A percentile compares a stretch with the other conserved stretches of the same genome.
These are phyloP conservation scores for Trissolcus japonicus DNA, from an alignment of 2,888 invertebrate species.

Conservation along the genomic window DNA sequence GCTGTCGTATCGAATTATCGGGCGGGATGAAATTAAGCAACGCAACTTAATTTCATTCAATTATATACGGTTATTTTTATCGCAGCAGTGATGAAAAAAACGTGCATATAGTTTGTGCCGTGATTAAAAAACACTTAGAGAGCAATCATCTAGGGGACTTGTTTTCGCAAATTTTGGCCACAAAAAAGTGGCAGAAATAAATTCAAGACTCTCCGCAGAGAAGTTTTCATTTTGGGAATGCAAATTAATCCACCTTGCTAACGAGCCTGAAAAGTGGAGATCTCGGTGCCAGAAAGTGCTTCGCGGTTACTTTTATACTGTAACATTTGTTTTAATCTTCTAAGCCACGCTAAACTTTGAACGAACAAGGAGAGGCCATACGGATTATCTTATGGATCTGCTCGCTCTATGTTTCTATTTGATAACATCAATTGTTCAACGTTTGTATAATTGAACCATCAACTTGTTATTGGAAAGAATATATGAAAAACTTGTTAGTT, in stretches of 20 bases:
- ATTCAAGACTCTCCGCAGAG: background rate
- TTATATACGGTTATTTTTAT: conserved; percentile 30
- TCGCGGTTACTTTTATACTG: conserved; percentile 29
- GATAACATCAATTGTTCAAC: background rate
- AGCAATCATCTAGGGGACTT: background rate
- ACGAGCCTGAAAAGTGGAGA: conserved; percentile 26
- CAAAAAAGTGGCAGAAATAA: too few relatives aligned
- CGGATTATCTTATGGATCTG: too few relatives aligned
- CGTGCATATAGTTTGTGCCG: too few relatives aligned
- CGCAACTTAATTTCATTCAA: conserved; percentile 34
- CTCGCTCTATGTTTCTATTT: background rate
- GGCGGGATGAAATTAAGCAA: conserved; percentile 27
- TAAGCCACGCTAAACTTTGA: conserved; percentile 29
- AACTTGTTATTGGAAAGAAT: background rate
- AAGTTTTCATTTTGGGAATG: conserved; percentile 20
- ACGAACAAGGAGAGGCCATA: conserved; percentile 9
- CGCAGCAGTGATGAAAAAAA: background rate
- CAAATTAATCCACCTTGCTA: conserved; percentile 42
- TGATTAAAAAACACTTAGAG: background rate
- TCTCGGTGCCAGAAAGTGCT: background rate
- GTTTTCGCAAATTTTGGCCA: too few relatives aligned
- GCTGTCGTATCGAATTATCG: conserved; percentile 39
- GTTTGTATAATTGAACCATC: too few relatives aligned
- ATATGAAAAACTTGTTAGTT: too few relatives aligned
- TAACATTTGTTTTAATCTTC: conserved; percentile 40